phyloP scores from a whole-genome alignment of 1,140 invertebrate species.

The Tachypleus tridentatus region DNA sequence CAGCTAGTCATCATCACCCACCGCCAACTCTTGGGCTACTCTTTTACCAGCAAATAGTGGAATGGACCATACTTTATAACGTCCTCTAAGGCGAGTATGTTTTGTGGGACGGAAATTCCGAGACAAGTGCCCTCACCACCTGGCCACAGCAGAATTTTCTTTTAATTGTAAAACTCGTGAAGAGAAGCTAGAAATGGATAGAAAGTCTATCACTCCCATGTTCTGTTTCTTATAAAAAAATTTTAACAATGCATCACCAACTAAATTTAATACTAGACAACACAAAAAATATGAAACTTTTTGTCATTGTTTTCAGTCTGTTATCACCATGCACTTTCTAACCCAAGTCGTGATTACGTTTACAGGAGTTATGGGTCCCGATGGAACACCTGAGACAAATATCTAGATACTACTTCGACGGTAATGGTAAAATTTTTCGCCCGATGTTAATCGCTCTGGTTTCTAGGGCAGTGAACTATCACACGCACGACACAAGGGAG shows the following conservation, averaged over 20 bases:
- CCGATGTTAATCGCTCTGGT: conserved; percentile 85
- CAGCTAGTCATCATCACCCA: too few species aligned
- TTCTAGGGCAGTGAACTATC: conserved; percentile 80
- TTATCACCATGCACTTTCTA: too few species aligned
- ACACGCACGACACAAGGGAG: conserved; percentile 52
- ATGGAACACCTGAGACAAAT: conserved; percentile 70
- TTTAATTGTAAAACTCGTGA: too few species aligned
- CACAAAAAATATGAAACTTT: not conserved
- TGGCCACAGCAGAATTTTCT: too few species aligned
- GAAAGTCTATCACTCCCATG: not conserved
- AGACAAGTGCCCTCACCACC: too few species aligned
- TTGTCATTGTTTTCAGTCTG: conserved; percentile 11
- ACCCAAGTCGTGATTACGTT: not conserved
- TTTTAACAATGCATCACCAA: not conserved
- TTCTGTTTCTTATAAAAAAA: not conserved
- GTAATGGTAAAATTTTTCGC: conserved; percentile 85
- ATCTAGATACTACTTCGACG: conserved; percentile 91
- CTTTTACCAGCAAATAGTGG: too few species aligned
- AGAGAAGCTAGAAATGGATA: not conserved
- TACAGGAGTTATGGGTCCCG: conserved; percentile 66
- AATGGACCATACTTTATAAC: too few species aligned
- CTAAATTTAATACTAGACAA: not conserved
- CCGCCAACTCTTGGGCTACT: too few species aligned
- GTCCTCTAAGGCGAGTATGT: too few species aligned
- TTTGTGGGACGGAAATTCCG: too few species aligned